Evolutionary conservation across 1,140 invertebrate genomes (phyloP).

Genomic region (Sitobion miscanthi): DNA sequence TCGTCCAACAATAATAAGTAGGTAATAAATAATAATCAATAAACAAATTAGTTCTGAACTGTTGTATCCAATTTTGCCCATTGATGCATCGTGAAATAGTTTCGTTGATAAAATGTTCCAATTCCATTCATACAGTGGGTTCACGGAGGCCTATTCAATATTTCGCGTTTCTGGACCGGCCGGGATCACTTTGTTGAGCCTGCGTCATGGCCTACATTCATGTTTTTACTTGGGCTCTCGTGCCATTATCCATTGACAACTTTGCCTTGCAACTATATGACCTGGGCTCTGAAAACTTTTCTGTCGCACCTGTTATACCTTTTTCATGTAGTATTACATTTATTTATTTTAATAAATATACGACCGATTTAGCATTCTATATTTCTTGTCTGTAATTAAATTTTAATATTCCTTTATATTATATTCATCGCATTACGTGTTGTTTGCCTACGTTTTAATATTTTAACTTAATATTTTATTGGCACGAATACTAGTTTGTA

Average conservation of each 20-base stretch:
- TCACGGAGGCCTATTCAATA: constrained; percentile 49
- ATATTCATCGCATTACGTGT: not conserved
- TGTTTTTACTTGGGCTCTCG: constrained; percentile 14
- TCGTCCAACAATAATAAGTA: not conserved
- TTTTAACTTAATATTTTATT: not conserved
- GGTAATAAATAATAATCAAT: not conserved
- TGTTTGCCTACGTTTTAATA: not conserved
- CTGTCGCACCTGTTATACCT: constrained; percentile 25
- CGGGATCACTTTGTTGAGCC: constrained; percentile 47
- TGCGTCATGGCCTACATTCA: constrained; percentile 54
- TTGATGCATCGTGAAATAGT: constrained; percentile 7
- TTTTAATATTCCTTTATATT: not conserved
- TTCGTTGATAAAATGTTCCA: constrained; percentile 36
- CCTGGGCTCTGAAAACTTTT: not conserved
- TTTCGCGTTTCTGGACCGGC: constrained; percentile 25
- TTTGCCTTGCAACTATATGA: not conserved
- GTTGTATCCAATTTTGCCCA: constrained; percentile 4
- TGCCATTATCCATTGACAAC: constrained; percentile 40
- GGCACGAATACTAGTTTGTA: not conserved
- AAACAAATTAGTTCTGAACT: not conserved
- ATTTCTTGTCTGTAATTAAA: not conserved
- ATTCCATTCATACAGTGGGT: constrained; percentile 39
- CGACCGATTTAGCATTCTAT: not conserved
- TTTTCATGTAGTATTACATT: not conserved
- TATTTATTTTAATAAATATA: not conserved